Conservation (phyloP, 2,888 invertebrate species). For the Camptogramma bilineatum region DNA sequence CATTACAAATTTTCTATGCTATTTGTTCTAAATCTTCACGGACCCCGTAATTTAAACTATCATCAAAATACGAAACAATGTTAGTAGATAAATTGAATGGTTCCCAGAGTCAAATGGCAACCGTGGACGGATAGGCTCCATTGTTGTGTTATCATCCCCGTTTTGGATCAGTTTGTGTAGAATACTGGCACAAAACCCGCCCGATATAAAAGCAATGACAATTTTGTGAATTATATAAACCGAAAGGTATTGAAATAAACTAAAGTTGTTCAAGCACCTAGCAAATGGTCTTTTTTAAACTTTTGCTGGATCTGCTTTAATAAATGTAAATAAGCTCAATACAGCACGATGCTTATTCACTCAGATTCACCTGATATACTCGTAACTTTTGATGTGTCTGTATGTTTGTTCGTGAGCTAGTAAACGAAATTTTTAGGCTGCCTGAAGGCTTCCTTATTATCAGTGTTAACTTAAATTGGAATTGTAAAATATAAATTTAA, state of each 20-base stretch:
- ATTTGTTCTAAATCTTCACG: conserved; percentile 20
- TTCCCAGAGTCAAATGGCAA: conserved; percentile 46
- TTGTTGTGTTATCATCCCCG: conserved; percentile 42
- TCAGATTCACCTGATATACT: too few species aligned
- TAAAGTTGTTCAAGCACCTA: neutral
- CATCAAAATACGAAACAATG: conserved; percentile 38
- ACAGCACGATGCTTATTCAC: too few species aligned
- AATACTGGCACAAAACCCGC: conserved; percentile 7
- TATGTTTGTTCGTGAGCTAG: too few species aligned
- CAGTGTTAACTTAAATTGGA: too few species aligned
- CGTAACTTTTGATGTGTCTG: too few species aligned
- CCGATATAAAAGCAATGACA: neutral
- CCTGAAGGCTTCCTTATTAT: too few species aligned
- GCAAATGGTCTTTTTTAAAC: too few species aligned
- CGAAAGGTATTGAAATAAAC: neutral
- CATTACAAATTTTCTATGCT: conserved; percentile 1
- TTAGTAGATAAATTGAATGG: conserved; percentile 41
- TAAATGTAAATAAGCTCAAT: too few species aligned
- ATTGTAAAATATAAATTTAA: too few species aligned
- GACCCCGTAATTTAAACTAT: conserved; percentile 26
- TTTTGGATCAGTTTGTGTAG: conserved; percentile 12
- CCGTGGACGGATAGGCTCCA: conserved; percentile 36
- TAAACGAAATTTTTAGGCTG: too few species aligned
- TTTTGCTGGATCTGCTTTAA: too few species aligned
- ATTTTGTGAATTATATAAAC: neutral